Percentiles rank a stretch among this genome's conserved stretches.
Evolutionary conservation across 2,797 vertebrate species (phyloP).

Genomic region (Gila robusta): DNA sequence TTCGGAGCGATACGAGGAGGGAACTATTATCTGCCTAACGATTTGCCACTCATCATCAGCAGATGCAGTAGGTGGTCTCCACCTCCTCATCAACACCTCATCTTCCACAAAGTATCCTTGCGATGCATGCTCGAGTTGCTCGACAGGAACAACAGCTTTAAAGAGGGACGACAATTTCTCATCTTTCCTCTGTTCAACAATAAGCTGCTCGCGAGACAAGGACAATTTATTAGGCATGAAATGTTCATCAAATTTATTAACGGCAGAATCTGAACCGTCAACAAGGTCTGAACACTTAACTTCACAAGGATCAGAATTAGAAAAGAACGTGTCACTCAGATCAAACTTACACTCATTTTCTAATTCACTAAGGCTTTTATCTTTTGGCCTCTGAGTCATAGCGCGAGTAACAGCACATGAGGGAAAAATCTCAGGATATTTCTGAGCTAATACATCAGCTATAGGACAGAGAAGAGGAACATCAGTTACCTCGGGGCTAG

Average conservation of each 20-base stretch:
- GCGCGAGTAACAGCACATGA: too few relatives aligned
- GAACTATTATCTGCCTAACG: conserved; percentile 13
- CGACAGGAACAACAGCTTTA: not conserved
- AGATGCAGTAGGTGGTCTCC: not conserved
- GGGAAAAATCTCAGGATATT: too few relatives aligned
- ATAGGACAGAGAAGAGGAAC: too few relatives aligned
- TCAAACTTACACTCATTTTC: not conserved
- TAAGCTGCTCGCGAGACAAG: too few relatives aligned
- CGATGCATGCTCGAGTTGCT: not conserved
- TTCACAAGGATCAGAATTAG: not conserved
- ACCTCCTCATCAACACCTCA: not conserved
- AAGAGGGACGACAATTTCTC: not conserved
- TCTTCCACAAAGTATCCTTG: not conserved
- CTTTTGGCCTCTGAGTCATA: too few relatives aligned
- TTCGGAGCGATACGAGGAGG: rapidly evolving
- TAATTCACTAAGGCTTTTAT: too few relatives aligned
- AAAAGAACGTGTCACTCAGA: not conserved
- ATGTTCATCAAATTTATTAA: too few relatives aligned
- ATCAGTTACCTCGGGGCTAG: too few relatives aligned
- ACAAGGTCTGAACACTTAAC: not conserved
- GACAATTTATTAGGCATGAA: not conserved
- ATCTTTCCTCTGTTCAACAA: not conserved
- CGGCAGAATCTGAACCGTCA: not conserved
- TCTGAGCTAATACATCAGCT: too few relatives aligned
- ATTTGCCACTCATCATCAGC: not conserved